These are phyloP conservation scores for Phasia obesa DNA, from an alignment of 2,888 invertebrate species.

Conservation along the genomic window DNA sequence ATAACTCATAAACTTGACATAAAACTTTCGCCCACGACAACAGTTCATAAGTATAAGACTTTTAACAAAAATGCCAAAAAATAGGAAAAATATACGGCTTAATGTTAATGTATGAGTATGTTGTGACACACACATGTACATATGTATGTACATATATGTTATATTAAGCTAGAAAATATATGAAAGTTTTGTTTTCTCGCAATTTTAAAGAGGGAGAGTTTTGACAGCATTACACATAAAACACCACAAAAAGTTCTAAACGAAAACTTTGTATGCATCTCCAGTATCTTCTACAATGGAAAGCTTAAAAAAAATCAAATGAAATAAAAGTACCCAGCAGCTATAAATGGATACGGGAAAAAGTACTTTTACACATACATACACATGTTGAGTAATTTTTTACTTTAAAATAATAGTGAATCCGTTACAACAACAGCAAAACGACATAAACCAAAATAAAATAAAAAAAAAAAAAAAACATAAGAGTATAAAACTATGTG, in stretches of 20 bases:
- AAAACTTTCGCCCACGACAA: conserved; percentile 78
- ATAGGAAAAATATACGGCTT: conserved; percentile 8
- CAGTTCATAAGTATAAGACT: conserved; percentile 72
- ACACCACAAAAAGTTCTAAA: conserved; percentile 51
- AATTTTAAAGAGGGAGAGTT: conserved; percentile 50
- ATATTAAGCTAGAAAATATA: not conserved
- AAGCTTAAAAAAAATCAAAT: conserved; percentile 35
- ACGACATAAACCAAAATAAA: conserved; percentile 38
- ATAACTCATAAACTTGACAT: conserved; percentile 80
- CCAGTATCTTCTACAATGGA: conserved; percentile 47
- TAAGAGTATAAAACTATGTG: not conserved
- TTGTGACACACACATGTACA: conserved; percentile 9
- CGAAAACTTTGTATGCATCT: conserved; percentile 65
- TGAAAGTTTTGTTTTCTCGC: conserved; percentile 16
- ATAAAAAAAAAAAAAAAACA: conserved; percentile 28
- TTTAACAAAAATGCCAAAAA: conserved; percentile 41
- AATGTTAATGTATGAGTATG: conserved; percentile 5
- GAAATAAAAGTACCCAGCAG: conserved; percentile 48
- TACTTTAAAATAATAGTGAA: conserved; percentile 31
- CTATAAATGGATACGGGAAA: conserved; percentile 45
- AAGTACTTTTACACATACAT: conserved; percentile 11
- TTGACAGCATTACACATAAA: conserved; percentile 45
- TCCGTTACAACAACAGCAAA: too few relatives aligned
- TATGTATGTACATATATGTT: too few relatives aligned
- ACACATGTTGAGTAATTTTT: conserved; percentile 23